Conservation (phyloP, 2,797 vertebrate species). For the Salarias fasciatus region DNA sequence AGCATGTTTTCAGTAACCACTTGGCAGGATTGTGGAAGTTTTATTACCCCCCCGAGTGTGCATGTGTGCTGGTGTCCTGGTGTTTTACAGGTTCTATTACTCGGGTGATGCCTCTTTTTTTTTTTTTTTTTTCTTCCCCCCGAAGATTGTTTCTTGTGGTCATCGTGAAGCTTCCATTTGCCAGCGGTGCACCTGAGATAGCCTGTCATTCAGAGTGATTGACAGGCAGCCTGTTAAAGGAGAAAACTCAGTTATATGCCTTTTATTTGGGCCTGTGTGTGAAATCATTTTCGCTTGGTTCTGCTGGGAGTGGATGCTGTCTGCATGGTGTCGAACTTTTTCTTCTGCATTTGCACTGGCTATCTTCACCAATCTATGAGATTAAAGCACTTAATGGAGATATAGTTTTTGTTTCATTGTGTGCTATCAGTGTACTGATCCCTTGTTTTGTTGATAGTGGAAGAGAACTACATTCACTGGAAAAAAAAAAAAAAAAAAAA, state of each 20-base stretch:
- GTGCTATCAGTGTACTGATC: too few relatives aligned
- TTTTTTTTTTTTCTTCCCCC: too few relatives aligned
- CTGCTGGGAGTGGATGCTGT: neutral
- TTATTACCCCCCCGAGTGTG: constrained; percentile 1
- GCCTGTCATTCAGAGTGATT: constrained; percentile 53
- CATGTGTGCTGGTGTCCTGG: neutral
- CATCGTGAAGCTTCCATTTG: constrained; percentile 40
- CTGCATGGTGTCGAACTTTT: neutral
- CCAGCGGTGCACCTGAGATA: constrained; percentile 26
- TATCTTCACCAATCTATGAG: too few relatives aligned
- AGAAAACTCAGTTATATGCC: constrained; percentile 11
- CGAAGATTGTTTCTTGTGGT: constrained; percentile 44
- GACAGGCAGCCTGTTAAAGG: constrained; percentile 30
- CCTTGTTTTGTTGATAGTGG: too few relatives aligned
- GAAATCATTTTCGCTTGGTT: neutral
- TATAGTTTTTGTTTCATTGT: too few relatives aligned
- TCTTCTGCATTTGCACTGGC: too few relatives aligned
- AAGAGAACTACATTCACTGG: too few relatives aligned
- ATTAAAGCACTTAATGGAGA: too few relatives aligned
- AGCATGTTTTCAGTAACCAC: constrained; percentile 41
- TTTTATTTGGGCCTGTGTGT: neutral
- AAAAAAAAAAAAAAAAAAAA: too few relatives aligned
- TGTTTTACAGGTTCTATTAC: constrained; percentile 40
- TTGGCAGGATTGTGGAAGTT: constrained; percentile 33
- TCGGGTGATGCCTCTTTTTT: too few relatives aligned